These are phyloP conservation scores for Kryptopterus vitreolus DNA, from an alignment of 2,797 vertebrate species.

Conservation along the genomic window DNA sequence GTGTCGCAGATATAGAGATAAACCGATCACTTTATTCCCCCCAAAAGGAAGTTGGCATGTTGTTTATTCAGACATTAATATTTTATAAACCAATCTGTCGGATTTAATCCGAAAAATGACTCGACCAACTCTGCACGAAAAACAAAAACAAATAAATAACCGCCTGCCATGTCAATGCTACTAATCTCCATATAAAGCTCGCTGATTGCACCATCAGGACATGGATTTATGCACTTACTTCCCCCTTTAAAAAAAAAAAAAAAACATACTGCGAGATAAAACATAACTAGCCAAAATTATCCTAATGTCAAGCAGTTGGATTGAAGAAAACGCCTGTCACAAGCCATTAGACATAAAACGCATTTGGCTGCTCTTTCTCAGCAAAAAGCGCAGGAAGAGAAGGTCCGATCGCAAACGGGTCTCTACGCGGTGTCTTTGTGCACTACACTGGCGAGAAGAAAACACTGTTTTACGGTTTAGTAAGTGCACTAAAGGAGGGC, in stretches of 20 bases:
- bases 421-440: neutral
- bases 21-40: no score
- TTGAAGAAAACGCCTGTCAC: neutral
- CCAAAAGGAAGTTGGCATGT: neutral
- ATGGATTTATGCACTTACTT: neutral
- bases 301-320: neutral
- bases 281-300: neutral
- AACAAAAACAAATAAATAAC: no score
- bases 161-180: neutral
- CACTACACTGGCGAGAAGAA: neutral
- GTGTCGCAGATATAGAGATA: no score
- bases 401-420: neutral
- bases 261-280: neutral
- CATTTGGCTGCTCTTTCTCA: constrained; percentile 3
- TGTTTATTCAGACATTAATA: neutral
- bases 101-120: neutral
- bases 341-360: constrained; percentile 4
- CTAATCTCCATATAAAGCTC: neutral
- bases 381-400: constrained; percentile 2
- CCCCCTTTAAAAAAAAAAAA: neutral
- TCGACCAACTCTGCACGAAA: neutral
- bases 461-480: neutral
- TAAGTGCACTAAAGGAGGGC: neutral
- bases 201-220: neutral
- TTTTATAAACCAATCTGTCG: neutral